Percentiles rank a stretch among this genome's conserved stretches.
These are phyloP conservation scores for Rhabdomys dilectus DNA, from an alignment of 2,113 vertebrate genomes.

Conservation along the genomic window DNA sequence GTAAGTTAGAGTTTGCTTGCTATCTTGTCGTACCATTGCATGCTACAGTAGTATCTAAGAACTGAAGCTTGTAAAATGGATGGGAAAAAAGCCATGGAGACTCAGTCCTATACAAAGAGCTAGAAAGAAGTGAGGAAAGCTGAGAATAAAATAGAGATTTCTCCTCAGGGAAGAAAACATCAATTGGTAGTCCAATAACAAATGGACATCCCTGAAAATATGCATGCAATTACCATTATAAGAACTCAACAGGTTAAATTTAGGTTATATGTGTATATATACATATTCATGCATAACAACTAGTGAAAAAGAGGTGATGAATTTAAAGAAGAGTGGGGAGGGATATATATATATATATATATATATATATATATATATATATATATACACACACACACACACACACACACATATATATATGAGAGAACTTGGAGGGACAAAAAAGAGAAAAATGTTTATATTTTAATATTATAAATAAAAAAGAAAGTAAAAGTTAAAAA, in stretches of 20 bases:
- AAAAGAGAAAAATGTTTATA: not conserved
- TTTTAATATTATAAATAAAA: not conserved
- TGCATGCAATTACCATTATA: not conserved
- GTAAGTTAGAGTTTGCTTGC: too few relatives aligned
- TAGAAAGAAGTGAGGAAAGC: not conserved
- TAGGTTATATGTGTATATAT: not conserved
- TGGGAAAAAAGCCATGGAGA: not conserved
- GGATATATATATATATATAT: too few relatives aligned
- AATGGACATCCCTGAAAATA: not conserved
- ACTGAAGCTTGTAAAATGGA: not conserved
- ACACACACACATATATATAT: too few relatives aligned
- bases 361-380: too few relatives aligned
- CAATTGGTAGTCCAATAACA: not conserved
- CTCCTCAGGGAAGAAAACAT: not conserved
- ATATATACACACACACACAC: too few relatives aligned
- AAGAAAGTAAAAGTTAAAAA: not conserved
- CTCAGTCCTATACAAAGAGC: not conserved
- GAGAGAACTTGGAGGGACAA: not conserved
- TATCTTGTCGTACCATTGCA: not conserved
- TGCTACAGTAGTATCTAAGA: not conserved
- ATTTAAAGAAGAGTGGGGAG: not conserved
- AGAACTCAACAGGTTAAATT: not conserved
- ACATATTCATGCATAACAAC: not conserved
- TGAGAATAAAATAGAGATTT: not conserved
- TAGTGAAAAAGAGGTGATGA: not conserved